These are phyloP conservation scores for Dolichotis patagonum DNA, from an alignment of 2,113 vertebrate species.

Conservation along the genomic window DNA sequence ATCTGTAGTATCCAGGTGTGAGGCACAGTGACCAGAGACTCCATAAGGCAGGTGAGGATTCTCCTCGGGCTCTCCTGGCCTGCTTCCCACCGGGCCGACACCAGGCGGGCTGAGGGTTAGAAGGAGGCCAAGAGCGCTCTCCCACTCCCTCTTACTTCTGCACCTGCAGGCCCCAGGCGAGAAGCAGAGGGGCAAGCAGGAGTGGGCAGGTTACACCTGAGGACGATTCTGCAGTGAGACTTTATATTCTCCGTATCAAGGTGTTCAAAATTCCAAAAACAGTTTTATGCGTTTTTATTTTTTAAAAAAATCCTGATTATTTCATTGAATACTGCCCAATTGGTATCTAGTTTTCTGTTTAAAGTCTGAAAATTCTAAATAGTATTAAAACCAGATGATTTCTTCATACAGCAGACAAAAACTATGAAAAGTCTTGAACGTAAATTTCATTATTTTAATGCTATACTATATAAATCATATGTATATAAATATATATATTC, in stretches of 20 bases:
- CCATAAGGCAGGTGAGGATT: not conserved
- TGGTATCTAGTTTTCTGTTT: not conserved
- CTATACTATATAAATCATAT: not conserved
- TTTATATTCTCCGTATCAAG: not conserved
- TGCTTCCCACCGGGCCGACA: not conserved
- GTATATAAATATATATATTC: not conserved
- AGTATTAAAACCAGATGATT: not conserved
- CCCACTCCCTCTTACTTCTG: not conserved
- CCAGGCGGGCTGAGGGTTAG: accelerated
- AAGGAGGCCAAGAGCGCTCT: accelerated
- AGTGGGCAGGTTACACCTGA: no score
- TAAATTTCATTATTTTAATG: not conserved
- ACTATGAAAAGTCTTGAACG: not conserved
- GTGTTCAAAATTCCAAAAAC: not conserved
- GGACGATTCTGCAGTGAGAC: not conserved
- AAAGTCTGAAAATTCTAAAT: not conserved
- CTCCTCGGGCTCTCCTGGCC: not conserved
- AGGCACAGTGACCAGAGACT: not conserved
- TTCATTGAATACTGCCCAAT: not conserved
- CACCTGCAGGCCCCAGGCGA: not conserved
- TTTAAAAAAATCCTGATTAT: not conserved
- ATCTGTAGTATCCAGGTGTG: not conserved
- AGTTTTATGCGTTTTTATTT: not conserved
- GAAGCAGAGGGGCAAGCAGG: not conserved
- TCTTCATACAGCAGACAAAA: not conserved